These are phyloP conservation scores for Ursus arctos DNA, from an alignment of 2,113 vertebrate genomes.

Conservation along the genomic window DNA sequence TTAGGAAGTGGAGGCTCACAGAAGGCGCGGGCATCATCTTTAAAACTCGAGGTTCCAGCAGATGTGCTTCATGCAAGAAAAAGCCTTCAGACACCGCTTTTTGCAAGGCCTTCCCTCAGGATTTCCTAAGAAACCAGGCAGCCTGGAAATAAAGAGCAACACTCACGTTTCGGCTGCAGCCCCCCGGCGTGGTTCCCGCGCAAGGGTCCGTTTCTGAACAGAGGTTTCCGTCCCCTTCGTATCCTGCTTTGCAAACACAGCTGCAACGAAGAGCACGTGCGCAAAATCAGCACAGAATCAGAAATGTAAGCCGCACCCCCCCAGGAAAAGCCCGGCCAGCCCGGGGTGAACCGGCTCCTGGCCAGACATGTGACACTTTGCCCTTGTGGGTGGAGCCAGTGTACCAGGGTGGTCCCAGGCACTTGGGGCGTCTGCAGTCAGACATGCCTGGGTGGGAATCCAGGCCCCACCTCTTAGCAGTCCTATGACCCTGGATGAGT, in stretches of 20 bases:
- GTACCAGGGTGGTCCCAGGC: neutral
- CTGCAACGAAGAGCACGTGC: slow-evolving; percentile 81
- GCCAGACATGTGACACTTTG: rapidly evolving
- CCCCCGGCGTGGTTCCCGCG: slow-evolving; percentile 80
- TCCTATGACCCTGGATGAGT: neutral
- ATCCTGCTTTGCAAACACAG: slow-evolving; percentile 95
- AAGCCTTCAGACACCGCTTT: neutral
- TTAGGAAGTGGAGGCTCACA: neutral
- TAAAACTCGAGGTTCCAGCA: neutral
- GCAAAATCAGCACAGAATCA: neutral
- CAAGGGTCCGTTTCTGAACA: slow-evolving; percentile 93
- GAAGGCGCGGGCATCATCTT: rapidly evolving
- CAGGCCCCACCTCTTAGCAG: neutral
- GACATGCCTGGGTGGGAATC: neutral
- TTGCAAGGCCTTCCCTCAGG: neutral
- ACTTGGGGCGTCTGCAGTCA: neutral
- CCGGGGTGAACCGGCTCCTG: rapidly evolving
- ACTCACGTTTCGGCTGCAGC: slow-evolving; percentile 93
- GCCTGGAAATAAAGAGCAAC: rapidly evolving
- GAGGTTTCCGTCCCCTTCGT: slow-evolving; percentile 91
- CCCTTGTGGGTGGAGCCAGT: no score
- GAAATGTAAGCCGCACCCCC: rapidly evolving
- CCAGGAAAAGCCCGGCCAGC: rapidly evolving
- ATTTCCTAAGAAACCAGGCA: neutral
- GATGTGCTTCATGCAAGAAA: neutral